Evolutionary conservation across 2,888 invertebrate species (phyloP).

Genomic region (Beris morrisii): DNA sequence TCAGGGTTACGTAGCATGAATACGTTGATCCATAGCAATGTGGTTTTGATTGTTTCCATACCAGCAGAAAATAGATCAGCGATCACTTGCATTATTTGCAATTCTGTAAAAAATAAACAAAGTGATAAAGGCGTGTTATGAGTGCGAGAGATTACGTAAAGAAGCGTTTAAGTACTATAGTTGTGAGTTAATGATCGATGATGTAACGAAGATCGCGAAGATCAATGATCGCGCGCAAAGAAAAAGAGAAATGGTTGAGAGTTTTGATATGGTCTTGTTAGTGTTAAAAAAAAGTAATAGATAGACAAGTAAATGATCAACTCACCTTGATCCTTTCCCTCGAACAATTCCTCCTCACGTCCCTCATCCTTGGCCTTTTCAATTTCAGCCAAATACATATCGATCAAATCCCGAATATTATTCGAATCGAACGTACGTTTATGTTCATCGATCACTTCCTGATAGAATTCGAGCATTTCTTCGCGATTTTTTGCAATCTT

Average conservation of each 20-base stretch:
- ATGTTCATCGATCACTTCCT: conserved; percentile 81
- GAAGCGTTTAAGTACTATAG: too few relatives aligned
- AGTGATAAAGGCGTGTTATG: neutral
- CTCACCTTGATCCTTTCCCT: conserved; percentile 85
- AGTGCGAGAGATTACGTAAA: neutral
- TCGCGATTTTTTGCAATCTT: conserved; percentile 70
- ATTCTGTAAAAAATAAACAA: conserved; percentile 62
- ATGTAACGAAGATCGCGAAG: too few relatives aligned
- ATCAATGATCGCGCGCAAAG: too few relatives aligned
- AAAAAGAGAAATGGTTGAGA: too few relatives aligned
- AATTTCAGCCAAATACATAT: conserved; percentile 83
- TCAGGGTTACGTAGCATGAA: conserved; percentile 87
- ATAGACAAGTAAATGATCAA: conserved; percentile 34
- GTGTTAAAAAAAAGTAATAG: too few relatives aligned
- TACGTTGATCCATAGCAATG: conserved; percentile 83
- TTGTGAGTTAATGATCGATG: neutral
- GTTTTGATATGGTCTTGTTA: too few relatives aligned
- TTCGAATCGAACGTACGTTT: conserved; percentile 72
- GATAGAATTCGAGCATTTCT: conserved; percentile 84
- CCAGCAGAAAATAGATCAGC: conserved; percentile 91
- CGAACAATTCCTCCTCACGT: conserved; percentile 71
- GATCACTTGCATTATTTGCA: conserved; percentile 88
- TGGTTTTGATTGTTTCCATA: conserved; percentile 91
- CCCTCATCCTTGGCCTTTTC: conserved; percentile 79
- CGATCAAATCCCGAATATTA: conserved; percentile 80